A percentile compares a stretch with the other conserved stretches of the same genome.
phyloP scores from a whole-genome alignment of 2,113 vertebrate species.

The Himantopus leucocephalus region DNA sequence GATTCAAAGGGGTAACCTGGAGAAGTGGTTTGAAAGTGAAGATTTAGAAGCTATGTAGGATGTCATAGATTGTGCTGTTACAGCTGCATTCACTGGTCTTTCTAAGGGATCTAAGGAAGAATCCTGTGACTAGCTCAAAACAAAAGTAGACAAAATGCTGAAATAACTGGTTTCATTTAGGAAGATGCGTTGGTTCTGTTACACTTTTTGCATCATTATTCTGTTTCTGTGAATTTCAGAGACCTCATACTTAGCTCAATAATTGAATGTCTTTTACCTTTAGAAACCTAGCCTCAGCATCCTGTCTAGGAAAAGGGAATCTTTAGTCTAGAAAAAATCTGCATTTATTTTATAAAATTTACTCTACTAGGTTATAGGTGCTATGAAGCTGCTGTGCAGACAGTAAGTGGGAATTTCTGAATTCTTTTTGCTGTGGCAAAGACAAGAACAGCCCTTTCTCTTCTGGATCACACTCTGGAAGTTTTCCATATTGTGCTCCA shows the following conservation, averaged over 20 bases:
- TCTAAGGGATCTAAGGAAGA: neutral
- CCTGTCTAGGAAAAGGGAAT: neutral
- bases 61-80: neutral
- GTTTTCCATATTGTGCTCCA: neutral
- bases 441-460: neutral
- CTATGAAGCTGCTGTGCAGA: neutral
- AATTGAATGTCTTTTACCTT: neutral
- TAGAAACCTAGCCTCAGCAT: neutral
- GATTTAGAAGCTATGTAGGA: neutral
- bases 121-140: neutral
- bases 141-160: neutral
- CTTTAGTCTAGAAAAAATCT: neutral
- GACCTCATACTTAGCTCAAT: neutral
- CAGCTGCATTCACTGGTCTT: neutral
- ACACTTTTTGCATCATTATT: neutral
- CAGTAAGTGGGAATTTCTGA: neutral
- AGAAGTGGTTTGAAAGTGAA: neutral
- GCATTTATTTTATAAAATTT: neutral
- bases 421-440: neutral
- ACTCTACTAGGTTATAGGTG: neutral
- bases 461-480: neutral
- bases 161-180: neutral
- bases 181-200: neutral
- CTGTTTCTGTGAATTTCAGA: neutral
- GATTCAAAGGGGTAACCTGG: neutral